Conservation (phyloP, 2,113 vertebrate genomes). For the Agapornis roseicollis region DNA sequence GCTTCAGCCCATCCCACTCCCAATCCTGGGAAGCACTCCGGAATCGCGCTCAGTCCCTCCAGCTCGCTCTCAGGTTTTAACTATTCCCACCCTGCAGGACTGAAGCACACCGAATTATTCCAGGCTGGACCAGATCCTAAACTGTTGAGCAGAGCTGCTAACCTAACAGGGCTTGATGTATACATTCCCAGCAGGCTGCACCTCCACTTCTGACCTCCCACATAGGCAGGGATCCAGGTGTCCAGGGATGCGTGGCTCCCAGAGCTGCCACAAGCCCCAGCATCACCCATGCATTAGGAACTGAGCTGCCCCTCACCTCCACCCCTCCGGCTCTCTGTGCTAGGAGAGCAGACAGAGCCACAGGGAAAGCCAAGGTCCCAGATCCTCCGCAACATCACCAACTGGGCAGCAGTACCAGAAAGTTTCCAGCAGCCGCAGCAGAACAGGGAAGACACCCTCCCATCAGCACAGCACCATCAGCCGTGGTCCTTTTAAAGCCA, state of each 20-base stretch:
- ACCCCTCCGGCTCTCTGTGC: neutral
- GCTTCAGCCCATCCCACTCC: neutral
- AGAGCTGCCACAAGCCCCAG: neutral
- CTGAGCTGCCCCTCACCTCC: neutral
- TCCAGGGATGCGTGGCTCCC: neutral
- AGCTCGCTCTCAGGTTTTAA: neutral
- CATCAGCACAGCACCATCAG: neutral
- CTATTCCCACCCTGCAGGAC: neutral
- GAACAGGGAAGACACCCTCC: neutral
- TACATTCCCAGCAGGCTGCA: neutral
- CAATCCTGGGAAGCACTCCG: accelerated
- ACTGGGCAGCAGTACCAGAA: neutral
- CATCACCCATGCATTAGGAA: conserved; percentile 5
- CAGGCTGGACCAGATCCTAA: neutral
- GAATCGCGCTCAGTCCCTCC: neutral
- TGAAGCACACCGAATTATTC: neutral
- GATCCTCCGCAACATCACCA: neutral
- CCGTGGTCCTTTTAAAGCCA: neutral
- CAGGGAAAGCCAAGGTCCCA: neutral
- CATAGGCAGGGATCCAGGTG: neutral
- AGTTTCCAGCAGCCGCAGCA: neutral
- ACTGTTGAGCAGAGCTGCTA: neutral
- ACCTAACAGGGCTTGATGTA: neutral
- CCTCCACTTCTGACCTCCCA: neutral
- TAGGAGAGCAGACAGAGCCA: neutral